Evolutionary conservation across 64 coral and sea anemone genomes (phyloP).

Genomic region (Acropora yongei): DNA sequence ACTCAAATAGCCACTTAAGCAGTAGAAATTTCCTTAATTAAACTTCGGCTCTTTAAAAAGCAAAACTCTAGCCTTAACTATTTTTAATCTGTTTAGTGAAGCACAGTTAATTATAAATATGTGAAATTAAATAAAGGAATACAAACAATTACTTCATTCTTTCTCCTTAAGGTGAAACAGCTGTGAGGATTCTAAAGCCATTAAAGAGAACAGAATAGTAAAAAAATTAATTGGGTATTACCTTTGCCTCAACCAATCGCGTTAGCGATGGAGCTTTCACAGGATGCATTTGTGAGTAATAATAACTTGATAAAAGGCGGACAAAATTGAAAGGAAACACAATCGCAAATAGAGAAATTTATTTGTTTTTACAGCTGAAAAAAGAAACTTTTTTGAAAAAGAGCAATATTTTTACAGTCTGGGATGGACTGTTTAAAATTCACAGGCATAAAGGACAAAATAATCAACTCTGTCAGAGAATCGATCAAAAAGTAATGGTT

Average conservation of each 20-base stretch:
- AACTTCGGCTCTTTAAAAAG: no score
- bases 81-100: no score
- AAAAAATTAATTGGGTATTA: background rate
- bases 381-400: background rate
- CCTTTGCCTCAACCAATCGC: background rate
- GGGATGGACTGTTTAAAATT: background rate
- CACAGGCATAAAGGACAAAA: background rate
- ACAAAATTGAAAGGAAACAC: background rate
- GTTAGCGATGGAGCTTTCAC: background rate
- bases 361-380: background rate
- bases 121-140: background rate
- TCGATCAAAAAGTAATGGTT: background rate
- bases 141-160: background rate
- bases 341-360: background rate
- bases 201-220: background rate
- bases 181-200: background rate
- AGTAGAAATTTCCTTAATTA: no score
- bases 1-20: no score
- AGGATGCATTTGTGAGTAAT: background rate
- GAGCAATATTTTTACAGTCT: background rate
- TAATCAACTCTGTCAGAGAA: background rate
- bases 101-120: background rate
- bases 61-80: no score
- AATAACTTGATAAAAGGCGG: background rate
- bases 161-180: background rate